Base-by-base conservation (phyloP, 2,113 vertebrate species). In the Scomber japonicus region DNA sequence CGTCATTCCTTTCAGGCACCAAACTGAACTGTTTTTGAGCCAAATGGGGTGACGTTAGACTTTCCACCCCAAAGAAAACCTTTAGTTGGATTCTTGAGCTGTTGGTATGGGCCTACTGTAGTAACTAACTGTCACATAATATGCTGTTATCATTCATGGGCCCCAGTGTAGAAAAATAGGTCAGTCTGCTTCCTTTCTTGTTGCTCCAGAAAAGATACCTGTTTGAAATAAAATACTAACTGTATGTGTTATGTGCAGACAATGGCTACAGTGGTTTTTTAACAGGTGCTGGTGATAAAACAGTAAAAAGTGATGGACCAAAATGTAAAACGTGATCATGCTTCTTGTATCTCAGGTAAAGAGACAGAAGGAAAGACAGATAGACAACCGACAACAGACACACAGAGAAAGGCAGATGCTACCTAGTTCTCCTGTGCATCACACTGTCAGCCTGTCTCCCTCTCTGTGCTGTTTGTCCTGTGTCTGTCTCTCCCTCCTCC, bases 1-100 rank as follows among this genome's bases (percentile, higher is more conserved):
- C 63, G 40, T 89, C 78, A 81, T 31, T 78, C 59, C 21, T 75
- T 72, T 80, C 54, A 75, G 60, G 27, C 30, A 27, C 63, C 50
- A 72, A 74, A 70, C 51, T 8, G 19, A 69, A 51, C 40, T 27
- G 56, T 78, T 79, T 63, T 5, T 2, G 21, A 75, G 78, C 71
- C 69, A 87, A 75, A 64, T 3, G 14, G 24, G 40, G 27, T 46
- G 48, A 40, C 64, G 40, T 61, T 40, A 21, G 49, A 74, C 57
- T 72, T 70, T 64, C 53, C 55, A 75, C 11, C 21, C 21, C 50
- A 76, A 65, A 64, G 70, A 54, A 83, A 67, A 54, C 30, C 53
- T 54, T 69, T 16, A 45, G 53, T 30, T 56, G 54, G 59, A 64
- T 74, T 19, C 35, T 40, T 2, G 0, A 44, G 9, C 45, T 51